Evolutionary conservation across 1,140 invertebrate species (phyloP), one percentile per base, ranked within the genome.

Genomic region (Bombyx mori): DNA sequence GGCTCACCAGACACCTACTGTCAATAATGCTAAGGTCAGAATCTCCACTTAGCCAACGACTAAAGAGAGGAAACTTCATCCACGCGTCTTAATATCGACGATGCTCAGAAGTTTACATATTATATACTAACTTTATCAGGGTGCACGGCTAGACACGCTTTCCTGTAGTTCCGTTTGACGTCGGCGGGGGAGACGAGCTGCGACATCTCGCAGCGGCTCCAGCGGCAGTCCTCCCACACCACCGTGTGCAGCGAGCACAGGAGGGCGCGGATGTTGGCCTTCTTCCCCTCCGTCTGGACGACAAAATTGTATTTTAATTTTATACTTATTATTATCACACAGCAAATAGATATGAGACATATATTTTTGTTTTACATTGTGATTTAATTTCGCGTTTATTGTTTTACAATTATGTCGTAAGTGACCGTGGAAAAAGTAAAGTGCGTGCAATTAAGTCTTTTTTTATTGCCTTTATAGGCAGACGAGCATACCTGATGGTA

Each of bases 151-250:
- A 99, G 89, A 71, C 98, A 99, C 22, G 98, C 98, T 81, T 95
- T 97, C 46, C 97, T 90, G 85, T 99, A 99, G 45, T 93, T 91
- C 77, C 98, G 98, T 83, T 99, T 99, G 9, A 99, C 98, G 85
- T 99, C 96, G 3, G 92, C 93, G 7, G 95, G 86, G 0, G 94
- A 91, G 0, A 99, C 94, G 26, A 99, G 89, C 59, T 98, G 95
- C 73, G 96, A 93, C 96, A 99, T 99, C 64, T 98, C 95, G 68
- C 94, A 94, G 62, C 94, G 93, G 61, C 93, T 91, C 98, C 98
- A 99, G 63, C 95, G 93, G 53, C 95, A 95, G 52, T 96, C 96
- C 26, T 95, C 93, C 98, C 98, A 99, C 42, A 99, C 86, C 7
- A 99, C 93, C 0, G 93, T 95, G 72, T 99, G 96, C 71, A 99